phyloP scores from a whole-genome alignment of 2,888 invertebrate species.

The Entomobrya proxima region DNA sequence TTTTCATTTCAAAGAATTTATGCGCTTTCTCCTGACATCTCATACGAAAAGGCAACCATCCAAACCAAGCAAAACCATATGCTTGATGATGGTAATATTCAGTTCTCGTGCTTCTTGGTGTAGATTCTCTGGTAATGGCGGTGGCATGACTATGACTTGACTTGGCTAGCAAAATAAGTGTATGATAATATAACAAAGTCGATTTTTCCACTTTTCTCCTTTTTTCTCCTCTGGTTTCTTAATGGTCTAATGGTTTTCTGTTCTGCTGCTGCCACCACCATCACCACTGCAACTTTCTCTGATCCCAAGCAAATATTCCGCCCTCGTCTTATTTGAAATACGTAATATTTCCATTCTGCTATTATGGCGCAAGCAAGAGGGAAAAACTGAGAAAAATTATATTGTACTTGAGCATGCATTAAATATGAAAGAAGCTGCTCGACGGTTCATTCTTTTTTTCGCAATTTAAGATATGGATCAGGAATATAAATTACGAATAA shows the following conservation, averaged over 20 bases:
- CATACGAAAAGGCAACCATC: constrained; percentile 22
- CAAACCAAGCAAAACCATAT: constrained; percentile 44
- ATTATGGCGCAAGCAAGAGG: not conserved
- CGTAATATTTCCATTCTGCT: constrained; percentile 52
- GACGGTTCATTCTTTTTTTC: constrained; percentile 42
- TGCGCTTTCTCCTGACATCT: constrained; percentile 49
- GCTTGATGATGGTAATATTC: constrained; percentile 54
- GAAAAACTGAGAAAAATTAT: constrained; percentile 36
- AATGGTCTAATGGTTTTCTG: constrained; percentile 61
- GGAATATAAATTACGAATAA: constrained; percentile 60
- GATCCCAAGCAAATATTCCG: constrained; percentile 53
- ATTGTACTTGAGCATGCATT: constrained; percentile 47
- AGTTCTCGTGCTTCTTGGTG: not conserved
- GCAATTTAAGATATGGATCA: constrained; percentile 60
- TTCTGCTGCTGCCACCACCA: constrained; percentile 32
- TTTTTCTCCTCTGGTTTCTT: constrained; percentile 31
- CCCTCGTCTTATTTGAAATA: constrained; percentile 58
- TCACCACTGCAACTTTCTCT: not conserved
- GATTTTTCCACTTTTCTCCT: constrained; percentile 20
- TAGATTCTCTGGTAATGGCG: not conserved
- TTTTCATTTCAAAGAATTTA: constrained; percentile 61
- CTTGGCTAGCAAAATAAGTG: constrained; percentile 5
- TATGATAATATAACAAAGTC: constrained; percentile 30
- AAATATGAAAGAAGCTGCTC: constrained; percentile 28
- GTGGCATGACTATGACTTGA: not conserved